Evolutionary conservation across 2,888 invertebrate genomes (phyloP), one percentile per base, ranked within the genome.

Genomic region (Drosophila phalerata): DNA sequence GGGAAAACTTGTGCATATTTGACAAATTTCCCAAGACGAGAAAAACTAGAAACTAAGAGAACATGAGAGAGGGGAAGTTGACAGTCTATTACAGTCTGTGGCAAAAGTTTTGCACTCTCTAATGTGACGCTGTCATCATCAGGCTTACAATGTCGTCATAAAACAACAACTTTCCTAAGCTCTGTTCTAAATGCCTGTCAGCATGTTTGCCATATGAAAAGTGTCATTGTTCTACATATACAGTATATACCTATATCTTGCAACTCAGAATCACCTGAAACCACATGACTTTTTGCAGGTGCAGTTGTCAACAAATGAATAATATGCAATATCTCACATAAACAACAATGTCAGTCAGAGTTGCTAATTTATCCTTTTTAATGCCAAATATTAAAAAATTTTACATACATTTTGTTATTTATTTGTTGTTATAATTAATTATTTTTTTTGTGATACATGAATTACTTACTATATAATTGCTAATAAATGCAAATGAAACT

Each of bases 71-170:
- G 25, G 17, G 11, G 15, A 55, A 11, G 45, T 11, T 43, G 28
- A 55, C 72, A 65, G 55, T 60, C 72, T 66, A 70, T 77, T 84
- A 68, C 65, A 69, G 58, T 69, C 45, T n/a, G 63, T 60, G 69
- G 55, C 17, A 67, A 81, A 69, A 78, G 82, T 73, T 71, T 52
- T 57, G 34, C 62, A 56, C 67, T 38, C 64, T 57, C 66, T 72
- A 72, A 66, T 79, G 69, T 67, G 64, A 4, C 47, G 60, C 55
- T 82, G 83, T 69, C 83, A 85, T 30, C 69, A 53, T 25, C 76
- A 72, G 61, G 49, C 40, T 22, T 30, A 49, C 48, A 51, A 19
- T 68, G 62, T 68, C 53, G 22, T 65, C 70, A 71, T 65, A 74
- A 60, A 69, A 69, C 58, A 69, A 69, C 58, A 60, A 65, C 45